phyloP scores from a whole-genome alignment of 2,797 vertebrate genomes.

The Pristis pectinata region DNA sequence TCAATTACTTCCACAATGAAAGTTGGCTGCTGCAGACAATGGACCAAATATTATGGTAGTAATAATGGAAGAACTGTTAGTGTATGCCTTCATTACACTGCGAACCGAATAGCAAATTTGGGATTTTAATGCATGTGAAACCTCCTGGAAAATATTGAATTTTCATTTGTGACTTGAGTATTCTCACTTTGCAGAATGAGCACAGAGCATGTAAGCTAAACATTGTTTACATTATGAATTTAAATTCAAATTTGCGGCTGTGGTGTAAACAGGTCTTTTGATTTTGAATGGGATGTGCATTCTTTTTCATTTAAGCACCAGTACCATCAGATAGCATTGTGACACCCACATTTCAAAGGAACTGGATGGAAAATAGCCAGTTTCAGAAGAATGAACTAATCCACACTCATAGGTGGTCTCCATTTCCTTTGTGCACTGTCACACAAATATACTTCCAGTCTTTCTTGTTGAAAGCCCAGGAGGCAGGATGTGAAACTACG shows the following conservation, averaged over 20 bases:
- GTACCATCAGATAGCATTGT: conserved; percentile 23
- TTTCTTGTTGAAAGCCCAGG: not conserved
- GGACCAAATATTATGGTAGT: not conserved
- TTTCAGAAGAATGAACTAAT: not conserved
- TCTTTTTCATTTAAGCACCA: conserved; percentile 16
- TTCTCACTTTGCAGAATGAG: not conserved
- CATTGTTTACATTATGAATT: conserved; percentile 17
- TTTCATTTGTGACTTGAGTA: not conserved
- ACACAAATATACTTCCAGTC: not conserved
- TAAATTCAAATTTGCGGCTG: conserved; percentile 30
- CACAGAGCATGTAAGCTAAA: not conserved
- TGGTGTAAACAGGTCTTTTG: conserved; percentile 11
- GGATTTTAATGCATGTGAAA: too few species aligned
- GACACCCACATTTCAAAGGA: conserved; percentile 11
- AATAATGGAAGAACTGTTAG: too few species aligned
- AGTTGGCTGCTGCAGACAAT: not conserved
- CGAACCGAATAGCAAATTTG: too few species aligned
- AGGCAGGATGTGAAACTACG: not conserved
- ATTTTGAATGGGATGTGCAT: conserved; percentile 10
- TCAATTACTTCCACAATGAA: not conserved
- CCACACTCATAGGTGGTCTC: conserved; percentile 25
- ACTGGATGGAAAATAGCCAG: conserved; percentile 10
- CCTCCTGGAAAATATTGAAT: too few species aligned
- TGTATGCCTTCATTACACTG: too few species aligned
- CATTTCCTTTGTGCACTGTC: conserved; percentile 3